Percentiles rank a stretch among this genome's conserved stretches.
phyloP scores from a whole-genome alignment of 2,797 vertebrate species.

The Pterois miles region DNA sequence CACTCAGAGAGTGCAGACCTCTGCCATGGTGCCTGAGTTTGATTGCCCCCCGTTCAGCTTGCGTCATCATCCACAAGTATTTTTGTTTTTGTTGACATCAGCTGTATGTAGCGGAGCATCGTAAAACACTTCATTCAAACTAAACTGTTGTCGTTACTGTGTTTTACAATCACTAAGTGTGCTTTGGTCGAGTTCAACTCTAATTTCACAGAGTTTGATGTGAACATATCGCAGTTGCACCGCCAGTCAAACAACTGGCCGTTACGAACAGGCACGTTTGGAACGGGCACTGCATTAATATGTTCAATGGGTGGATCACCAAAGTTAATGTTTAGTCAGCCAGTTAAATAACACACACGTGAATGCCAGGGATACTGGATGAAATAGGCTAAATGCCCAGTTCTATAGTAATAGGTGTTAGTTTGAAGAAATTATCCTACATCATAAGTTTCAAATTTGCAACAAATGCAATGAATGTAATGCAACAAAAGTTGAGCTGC shows the following conservation, averaged over 20 bases:
- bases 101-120: too few species aligned
- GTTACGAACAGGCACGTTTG: neutral
- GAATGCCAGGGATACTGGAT: neutral
- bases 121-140: too few species aligned
- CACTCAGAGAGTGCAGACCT: too few species aligned
- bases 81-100: too few species aligned
- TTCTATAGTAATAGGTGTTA: neutral
- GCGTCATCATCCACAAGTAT: too few species aligned
- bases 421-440: neutral
- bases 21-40: too few species aligned
- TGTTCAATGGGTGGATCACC: neutral
- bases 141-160: too few species aligned
- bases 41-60: too few species aligned
- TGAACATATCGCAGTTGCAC: too few species aligned
- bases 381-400: neutral
- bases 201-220: too few species aligned
- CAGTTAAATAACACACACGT: neutral
- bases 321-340: slow-evolving; percentile 25
- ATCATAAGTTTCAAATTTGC: neutral
- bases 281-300: neutral
- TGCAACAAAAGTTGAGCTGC: neutral
- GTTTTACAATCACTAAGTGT: too few species aligned
- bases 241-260: neutral
- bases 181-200: too few species aligned
- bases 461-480: neutral